Base-by-base conservation (phyloP, 2,113 vertebrate species). In the Pongo abelii region DNA sequence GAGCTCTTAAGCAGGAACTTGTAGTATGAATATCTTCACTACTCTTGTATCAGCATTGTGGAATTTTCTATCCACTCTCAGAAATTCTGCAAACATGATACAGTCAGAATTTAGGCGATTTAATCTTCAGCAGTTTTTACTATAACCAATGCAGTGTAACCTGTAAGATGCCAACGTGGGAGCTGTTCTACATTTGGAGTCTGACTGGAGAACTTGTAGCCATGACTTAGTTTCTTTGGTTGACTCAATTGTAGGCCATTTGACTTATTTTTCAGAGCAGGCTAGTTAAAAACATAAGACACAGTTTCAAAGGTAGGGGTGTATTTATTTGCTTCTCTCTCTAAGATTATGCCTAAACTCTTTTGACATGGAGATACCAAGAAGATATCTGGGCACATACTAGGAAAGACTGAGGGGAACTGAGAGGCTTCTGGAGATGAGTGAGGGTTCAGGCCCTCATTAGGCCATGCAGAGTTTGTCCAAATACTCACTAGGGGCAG, bases 61-160 rank as follows among this genome's bases (percentile, higher is more conserved):
- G 64, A 69, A 80, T 94, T 83, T 84, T 43, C 40, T 46, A 35
- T 32, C n/a, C 8, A 57, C 5, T 10, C 64, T 86, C 22, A 22
- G 83, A 84, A 87, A 67, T 57, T 23, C 35, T 69, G 43, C 5
- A 85, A 81, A 79, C 10, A 61, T 67, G 8, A n/a, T 72, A 79
- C 84, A 38, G 25, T 74, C 52, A 67, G 52, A 90, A 6, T 16
- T 46, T 69, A 61, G 30, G 23, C 38, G 46, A 81, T 74, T 92
- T 96, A 85, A 83, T 92, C 59, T 80, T 92, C 1, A 92, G 91
- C 59, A 86, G 16, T 69, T 96, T 94, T 35, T 88, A 17, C 25
- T 57, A 11, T 86, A 38, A 80, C 18, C 18, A 14, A 6, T 72
- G 30, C 43, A 80, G 40, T 38, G 40, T 87, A 78, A 75, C 46